These are phyloP conservation scores for Seriola rivoliana DNA, from an alignment of 2,113 vertebrate genomes.

Conservation along the genomic window DNA sequence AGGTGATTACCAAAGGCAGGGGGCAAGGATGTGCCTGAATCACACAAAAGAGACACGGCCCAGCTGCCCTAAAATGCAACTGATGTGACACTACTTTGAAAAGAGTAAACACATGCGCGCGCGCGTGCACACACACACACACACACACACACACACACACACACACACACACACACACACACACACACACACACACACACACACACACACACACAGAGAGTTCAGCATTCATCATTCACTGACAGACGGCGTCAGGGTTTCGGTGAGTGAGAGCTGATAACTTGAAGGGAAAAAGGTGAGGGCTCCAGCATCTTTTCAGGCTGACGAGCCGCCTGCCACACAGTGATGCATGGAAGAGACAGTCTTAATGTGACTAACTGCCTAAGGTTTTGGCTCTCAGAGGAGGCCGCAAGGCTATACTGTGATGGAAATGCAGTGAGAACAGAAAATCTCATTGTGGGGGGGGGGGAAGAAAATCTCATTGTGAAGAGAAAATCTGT, in stretches of 20 bases:
- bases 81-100: constrained; percentile 14
- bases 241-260: constrained; percentile 44
- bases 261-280: constrained; percentile 46
- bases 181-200: background rate
- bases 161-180: background rate
- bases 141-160: background rate
- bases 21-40: constrained; percentile 30
- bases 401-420: constrained; percentile 30
- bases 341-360: constrained; percentile 48
- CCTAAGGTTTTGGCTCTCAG: constrained; percentile 38
- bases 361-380: constrained; percentile 57
- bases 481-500: constrained; percentile 33
- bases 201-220: background rate
- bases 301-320: constrained; percentile 39
- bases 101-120: background rate
- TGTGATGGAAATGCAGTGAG: constrained; percentile 47
- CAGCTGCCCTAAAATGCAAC: constrained; percentile 21
- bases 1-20: constrained; percentile 58
- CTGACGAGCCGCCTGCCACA: constrained; percentile 46
- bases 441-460: constrained; percentile 53
- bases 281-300: constrained; percentile 44
- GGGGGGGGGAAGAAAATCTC: no score
- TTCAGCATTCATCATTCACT: constrained; percentile 38
- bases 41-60: constrained; percentile 9
- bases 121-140: background rate